Percentiles rank a stretch among this genome's conserved stretches.
Conservation (phyloP, 1,140 invertebrate species). For the Cotesia chilonis region DNA sequence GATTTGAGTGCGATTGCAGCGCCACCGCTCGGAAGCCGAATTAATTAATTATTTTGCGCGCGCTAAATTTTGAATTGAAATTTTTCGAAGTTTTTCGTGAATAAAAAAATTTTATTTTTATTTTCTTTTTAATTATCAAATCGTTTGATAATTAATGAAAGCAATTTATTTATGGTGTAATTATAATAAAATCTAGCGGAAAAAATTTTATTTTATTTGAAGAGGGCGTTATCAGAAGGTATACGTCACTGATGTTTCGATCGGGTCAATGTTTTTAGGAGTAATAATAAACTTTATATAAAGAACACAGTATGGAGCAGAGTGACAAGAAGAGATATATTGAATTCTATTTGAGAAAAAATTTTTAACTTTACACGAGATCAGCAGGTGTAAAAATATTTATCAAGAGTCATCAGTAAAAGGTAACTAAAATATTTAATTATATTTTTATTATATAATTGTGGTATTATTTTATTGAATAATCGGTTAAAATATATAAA, state of each 20-base stretch:
- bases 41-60: too few relatives aligned
- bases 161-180: not conserved
- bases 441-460: not conserved
- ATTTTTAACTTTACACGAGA: constrained; percentile 23
- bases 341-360: constrained; percentile 12
- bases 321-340: constrained; percentile 23
- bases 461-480: not conserved
- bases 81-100: too few relatives aligned
- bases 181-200: not conserved
- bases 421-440: not conserved
- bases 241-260: constrained; percentile 3
- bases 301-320: constrained; percentile 25
- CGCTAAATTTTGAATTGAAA: too few relatives aligned
- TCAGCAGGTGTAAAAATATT: constrained; percentile 25
- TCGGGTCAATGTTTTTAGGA: constrained; percentile 13
- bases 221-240: not conserved
- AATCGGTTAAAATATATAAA: not conserved
- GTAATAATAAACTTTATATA: constrained; percentile 23
- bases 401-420: not conserved
- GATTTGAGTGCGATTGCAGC: too few relatives aligned
- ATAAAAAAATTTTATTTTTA: too few relatives aligned
- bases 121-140: too few relatives aligned
- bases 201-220: constrained; percentile 18
- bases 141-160: too few relatives aligned
- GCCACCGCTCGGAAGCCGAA: too few relatives aligned